Conservation (phyloP, 2,797 vertebrate genomes). For the Intellagama lesueurii region DNA sequence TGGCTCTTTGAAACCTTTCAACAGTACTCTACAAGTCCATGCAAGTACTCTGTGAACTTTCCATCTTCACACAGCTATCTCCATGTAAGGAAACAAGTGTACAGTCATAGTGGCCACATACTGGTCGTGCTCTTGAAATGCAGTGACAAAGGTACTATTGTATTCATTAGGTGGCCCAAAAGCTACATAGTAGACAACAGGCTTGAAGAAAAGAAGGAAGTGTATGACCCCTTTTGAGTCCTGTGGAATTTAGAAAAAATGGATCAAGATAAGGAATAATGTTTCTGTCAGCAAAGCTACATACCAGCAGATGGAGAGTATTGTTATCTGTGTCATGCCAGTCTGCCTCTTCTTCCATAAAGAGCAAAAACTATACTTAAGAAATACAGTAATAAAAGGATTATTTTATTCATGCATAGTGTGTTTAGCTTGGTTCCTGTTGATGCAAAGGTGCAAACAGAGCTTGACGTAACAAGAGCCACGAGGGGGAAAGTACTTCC, state of each 20-base stretch:
- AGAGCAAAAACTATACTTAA: slow-evolving; percentile 38
- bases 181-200: neutral
- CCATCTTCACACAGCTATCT: neutral
- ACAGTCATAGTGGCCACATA: neutral
- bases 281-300: slow-evolving; percentile 40
- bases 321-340: slow-evolving; percentile 12
- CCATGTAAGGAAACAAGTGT: neutral
- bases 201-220: neutral
- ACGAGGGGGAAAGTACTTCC: neutral
- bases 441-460: neutral
- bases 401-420: slow-evolving; percentile 41
- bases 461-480: neutral
- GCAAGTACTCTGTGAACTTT: neutral
- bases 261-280: neutral
- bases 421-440: slow-evolving; percentile 5
- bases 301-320: slow-evolving; percentile 35
- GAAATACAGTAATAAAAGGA: slow-evolving; percentile 37
- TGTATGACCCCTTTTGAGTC: neutral
- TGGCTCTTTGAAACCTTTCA: neutral
- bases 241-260: neutral
- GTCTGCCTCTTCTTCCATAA: slow-evolving; percentile 27
- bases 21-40: neutral
- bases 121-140: neutral
- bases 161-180: neutral
- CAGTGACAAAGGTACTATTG: neutral